Evolutionary conservation across 2,888 invertebrate species (phyloP).

Genomic region (Xestia sexstrigata): DNA sequence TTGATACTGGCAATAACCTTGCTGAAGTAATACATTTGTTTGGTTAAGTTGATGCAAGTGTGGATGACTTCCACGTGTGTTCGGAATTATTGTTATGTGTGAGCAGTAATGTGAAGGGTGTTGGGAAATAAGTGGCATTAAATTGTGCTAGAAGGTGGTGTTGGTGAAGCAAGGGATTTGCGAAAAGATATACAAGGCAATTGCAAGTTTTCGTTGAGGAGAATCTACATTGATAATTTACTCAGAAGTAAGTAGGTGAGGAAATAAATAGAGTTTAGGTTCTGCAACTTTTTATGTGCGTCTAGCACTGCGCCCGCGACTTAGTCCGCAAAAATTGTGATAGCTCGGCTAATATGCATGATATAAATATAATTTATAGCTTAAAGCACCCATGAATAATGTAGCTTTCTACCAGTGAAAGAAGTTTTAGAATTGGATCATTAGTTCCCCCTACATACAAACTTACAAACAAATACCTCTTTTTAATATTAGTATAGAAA

Average conservation of each 20-base stretch:
- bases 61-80: conserved; percentile 30
- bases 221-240: neutral
- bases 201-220: neutral
- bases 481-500: too few species aligned
- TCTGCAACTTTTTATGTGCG: neutral
- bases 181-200: neutral
- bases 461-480: too few species aligned
- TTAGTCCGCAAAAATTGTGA: too few species aligned
- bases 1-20: conserved; percentile 57
- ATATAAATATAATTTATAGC: too few species aligned
- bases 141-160: too few species aligned
- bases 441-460: too few species aligned
- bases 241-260: neutral
- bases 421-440: too few species aligned
- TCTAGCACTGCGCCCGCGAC: too few species aligned
- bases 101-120: neutral
- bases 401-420: too few species aligned
- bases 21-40: conserved; percentile 22
- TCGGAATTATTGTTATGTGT: conserved; percentile 16
- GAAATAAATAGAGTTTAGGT: neutral
- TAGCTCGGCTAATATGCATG: too few species aligned
- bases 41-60: too few species aligned
- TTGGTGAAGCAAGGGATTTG: neutral
- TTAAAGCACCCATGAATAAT: too few species aligned
- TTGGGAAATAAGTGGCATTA: neutral